Evolutionary conservation across 2,113 vertebrate genomes (phyloP), one percentile per base, ranked within the genome.

Genomic region (Poecile atricapillus): DNA sequence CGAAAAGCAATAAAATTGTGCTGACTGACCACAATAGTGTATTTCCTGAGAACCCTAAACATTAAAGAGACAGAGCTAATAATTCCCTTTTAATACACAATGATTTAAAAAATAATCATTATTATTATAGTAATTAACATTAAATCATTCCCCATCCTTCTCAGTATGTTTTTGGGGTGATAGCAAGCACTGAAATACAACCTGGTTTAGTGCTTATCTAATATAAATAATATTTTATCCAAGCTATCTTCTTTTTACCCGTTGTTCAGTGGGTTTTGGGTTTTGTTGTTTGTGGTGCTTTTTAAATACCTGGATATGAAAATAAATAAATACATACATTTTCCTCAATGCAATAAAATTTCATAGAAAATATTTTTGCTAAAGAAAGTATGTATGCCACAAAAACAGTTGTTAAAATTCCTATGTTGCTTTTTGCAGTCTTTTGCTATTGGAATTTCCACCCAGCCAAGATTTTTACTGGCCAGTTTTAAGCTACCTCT

Each of bases 371-470:
- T 90, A 95, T 33, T 63, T 46, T 62, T 58, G 46, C 60, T 56
- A 55, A 77, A 63, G 46, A 83, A 73, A 52, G 43, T 11, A 15
- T 23, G 2, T 60, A 64, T 30, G 33, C 52, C 63, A 91, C 80
- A 73, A 86, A 85, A 80, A 6, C 20, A 58, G 81, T 93, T 85
- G 81, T 96, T 94, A 94, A 95, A 93, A 96, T 97, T 97, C 90
- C 93, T 55, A 85, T 89, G 82, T 60, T 96, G 59, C 41, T 69
- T 83, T 89, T 88, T 90, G 65, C 56, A 85, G 62, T 65, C 89
- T 77, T 96, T 92, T 93, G n/a, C 39, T 82, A 23, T 13, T 58
- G 69, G 79, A 94, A 95, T 96, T 94, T 95, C 47, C 64, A 91
- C 46, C 31, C 73, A 84, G 76, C 25, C 85, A 52, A 76, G 75